A percentile compares a stretch with the other conserved stretches of the same genome.
These are phyloP conservation scores for Tortrix viridana DNA, from an alignment of 2,888 invertebrate genomes.

Conservation along the genomic window DNA sequence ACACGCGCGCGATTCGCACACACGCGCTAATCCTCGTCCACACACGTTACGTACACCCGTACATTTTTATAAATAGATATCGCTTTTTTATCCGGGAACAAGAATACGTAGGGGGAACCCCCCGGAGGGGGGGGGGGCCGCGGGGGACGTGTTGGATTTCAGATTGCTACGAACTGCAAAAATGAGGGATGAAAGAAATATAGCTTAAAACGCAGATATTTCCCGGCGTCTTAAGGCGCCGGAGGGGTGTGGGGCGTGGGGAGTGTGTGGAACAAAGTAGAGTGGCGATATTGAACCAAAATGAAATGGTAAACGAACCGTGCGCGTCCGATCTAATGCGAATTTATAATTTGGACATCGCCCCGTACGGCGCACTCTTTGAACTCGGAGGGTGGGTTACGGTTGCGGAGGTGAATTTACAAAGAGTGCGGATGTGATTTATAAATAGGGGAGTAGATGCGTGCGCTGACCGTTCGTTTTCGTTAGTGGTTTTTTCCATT, in stretches of 20 bases:
- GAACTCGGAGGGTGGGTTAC: slow-evolving; percentile 70
- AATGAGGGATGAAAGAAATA: slow-evolving; percentile 86
- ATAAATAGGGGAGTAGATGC: slow-evolving; percentile 68
- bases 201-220: slow-evolving; percentile 86
- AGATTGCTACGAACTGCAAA: slow-evolving; percentile 86
- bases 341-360: slow-evolving; percentile 85
- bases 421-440: slow-evolving; percentile 79
- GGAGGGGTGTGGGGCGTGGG: slow-evolving; percentile 61
- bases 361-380: slow-evolving; percentile 77
- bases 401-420: slow-evolving; percentile 70
- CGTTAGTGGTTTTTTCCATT: slow-evolving; percentile 64
- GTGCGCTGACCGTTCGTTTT: slow-evolving; percentile 65
- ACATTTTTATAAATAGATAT: slow-evolving; percentile 84
- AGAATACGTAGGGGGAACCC: slow-evolving; percentile 78
- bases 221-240: slow-evolving; percentile 83
- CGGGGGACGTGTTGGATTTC: slow-evolving; percentile 85
- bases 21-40: slow-evolving; percentile 72
- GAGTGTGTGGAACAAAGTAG: slow-evolving; percentile 84
- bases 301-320: slow-evolving; percentile 85
- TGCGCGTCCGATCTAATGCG: slow-evolving; percentile 84
- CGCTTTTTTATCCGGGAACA: slow-evolving; percentile 84
- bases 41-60: slow-evolving; percentile 72
- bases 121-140: slow-evolving; percentile 73
- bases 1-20: slow-evolving; percentile 59
- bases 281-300: slow-evolving; percentile 84